Conservation (phyloP, 64 coral and sea anemone genomes). For the Montipora sp. region DNA sequence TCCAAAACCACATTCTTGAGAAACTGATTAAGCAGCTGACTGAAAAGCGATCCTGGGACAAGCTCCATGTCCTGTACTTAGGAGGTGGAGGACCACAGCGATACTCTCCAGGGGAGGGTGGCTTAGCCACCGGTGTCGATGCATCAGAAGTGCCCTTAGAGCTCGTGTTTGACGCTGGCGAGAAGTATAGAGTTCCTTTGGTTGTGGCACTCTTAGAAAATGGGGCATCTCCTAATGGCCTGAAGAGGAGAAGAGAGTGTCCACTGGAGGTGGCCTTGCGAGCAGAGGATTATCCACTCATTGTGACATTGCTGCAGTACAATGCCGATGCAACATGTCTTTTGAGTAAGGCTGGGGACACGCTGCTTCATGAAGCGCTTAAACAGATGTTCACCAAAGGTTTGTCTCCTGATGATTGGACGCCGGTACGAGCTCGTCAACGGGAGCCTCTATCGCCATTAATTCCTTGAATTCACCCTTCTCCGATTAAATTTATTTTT, state of each 20-base stretch:
- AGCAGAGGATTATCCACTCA: conserved; percentile 33
- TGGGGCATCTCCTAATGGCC: conserved; percentile 49
- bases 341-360: conserved; percentile 29
- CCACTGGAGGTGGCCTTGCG: conserved; percentile 54
- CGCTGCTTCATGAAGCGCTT: conserved; percentile 57
- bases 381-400: conserved; percentile 51
- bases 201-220: conserved; percentile 44
- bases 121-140: conserved; percentile 54
- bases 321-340: conserved; percentile 45
- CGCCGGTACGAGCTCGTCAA: no score
- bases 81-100: conserved; percentile 71
- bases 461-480: no score
- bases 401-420: neutral
- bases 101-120: conserved; percentile 65
- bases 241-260: neutral
- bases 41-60: conserved; percentile 56
- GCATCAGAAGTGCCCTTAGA: conserved; percentile 58
- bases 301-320: conserved; percentile 54
- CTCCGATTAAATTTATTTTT: no score
- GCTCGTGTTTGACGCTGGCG: conserved; percentile 34
- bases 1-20: conserved; percentile 45
- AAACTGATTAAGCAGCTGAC: conserved; percentile 59
- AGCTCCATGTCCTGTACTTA: conserved; percentile 63
- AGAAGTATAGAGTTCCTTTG: conserved; percentile 23
- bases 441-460: no score